Conservation (phyloP, 2,888 invertebrate genomes). For the Vesta saturnalis region DNA sequence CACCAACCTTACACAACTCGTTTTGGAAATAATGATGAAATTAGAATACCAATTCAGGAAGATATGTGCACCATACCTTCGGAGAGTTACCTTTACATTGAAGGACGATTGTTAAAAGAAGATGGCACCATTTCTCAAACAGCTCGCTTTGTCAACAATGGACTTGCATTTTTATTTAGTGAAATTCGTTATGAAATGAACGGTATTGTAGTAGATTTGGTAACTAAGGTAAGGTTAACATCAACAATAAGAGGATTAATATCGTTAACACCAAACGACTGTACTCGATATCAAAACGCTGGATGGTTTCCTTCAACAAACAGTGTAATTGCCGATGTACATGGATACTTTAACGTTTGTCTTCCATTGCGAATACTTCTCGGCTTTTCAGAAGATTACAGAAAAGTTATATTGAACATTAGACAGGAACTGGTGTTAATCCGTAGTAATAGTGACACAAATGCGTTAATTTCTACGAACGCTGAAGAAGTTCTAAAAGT, state of each 20-base stretch:
- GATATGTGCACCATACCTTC: slow-evolving; percentile 12
- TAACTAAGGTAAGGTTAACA: slow-evolving; percentile 52
- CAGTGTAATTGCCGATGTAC: no score
- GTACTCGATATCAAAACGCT: no score
- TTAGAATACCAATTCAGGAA: slow-evolving; percentile 19
- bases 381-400: slow-evolving; percentile 55
- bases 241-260: slow-evolving; percentile 55
- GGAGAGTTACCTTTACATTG: slow-evolving; percentile 6
- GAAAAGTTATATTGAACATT: slow-evolving; percentile 54
- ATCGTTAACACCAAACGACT: no score
- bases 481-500: no score
- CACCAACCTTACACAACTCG: slow-evolving; percentile 13
- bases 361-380: slow-evolving; percentile 42
- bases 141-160: no score
- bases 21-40: slow-evolving; percentile 17
- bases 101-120: no score
- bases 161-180: slow-evolving; percentile 8
- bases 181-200: slow-evolving; percentile 29
- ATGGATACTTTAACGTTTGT: slow-evolving; percentile 8
- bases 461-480: neutral
- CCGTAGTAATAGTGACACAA: neutral
- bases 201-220: slow-evolving; percentile 49
- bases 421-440: slow-evolving; percentile 54
- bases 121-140: no score
- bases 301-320: no score